A percentile compares a stretch with the other conserved stretches of the same genome.
These are phyloP conservation scores for Origma solitaria DNA, from an alignment of 2,113 vertebrate species.

Conservation along the genomic window DNA sequence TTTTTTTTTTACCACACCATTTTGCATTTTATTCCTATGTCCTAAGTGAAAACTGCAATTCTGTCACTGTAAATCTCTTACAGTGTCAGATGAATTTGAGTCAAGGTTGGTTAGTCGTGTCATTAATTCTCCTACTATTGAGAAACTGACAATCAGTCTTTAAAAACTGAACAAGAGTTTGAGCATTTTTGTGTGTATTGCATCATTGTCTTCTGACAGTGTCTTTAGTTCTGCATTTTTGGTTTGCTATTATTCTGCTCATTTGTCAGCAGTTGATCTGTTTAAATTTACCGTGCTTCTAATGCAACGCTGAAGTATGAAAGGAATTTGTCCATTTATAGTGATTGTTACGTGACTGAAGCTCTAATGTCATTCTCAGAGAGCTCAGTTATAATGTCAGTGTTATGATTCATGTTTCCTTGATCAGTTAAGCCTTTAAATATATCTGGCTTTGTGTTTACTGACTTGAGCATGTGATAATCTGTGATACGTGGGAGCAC, in stretches of 20 bases:
- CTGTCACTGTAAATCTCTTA: constrained; percentile 10
- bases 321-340: background rate
- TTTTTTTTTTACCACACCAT: constrained; percentile 24
- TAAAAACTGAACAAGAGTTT: background rate
- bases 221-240: background rate
- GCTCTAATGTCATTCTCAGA: background rate
- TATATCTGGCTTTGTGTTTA: background rate
- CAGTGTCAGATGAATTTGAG: constrained; percentile 12
- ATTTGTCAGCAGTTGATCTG: background rate
- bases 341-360: background rate
- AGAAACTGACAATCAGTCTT: background rate
- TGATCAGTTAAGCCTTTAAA: background rate
- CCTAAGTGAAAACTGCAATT: constrained; percentile 6
- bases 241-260: background rate
- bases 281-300: background rate
- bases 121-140: background rate
- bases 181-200: background rate
- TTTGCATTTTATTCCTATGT: constrained; percentile 50
- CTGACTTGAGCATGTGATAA: background rate
- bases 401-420: background rate
- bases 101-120: background rate
- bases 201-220: background rate
- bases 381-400: background rate
- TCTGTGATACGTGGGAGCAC: background rate
- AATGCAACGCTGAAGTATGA: background rate